Evolutionary conservation across 2,113 vertebrate genomes (phyloP).

Genomic region (Corvus cornix): DNA sequence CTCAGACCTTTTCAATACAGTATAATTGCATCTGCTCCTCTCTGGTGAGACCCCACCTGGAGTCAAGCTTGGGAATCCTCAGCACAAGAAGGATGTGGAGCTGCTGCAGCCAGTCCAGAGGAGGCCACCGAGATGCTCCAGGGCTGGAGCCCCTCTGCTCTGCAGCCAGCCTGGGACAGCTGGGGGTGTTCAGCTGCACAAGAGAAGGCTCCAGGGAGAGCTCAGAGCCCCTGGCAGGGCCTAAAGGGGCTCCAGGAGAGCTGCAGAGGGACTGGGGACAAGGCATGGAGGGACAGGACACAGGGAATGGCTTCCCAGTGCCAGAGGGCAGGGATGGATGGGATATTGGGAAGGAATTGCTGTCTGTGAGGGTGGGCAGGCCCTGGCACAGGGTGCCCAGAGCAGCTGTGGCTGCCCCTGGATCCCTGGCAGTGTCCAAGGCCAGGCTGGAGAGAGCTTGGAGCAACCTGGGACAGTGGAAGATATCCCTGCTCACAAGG

Average conservation of each 20-base stretch:
- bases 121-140: neutral
- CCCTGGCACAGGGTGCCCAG: neutral
- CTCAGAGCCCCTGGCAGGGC: neutral
- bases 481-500: neutral
- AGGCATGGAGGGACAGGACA: neutral
- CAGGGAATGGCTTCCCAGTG: too few species aligned
- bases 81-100: fast-evolving
- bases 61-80: neutral
- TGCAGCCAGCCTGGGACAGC: neutral
- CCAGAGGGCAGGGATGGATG: too few species aligned
- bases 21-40: fast-evolving
- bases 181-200: neutral
- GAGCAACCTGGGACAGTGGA: fast-evolving
- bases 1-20: fast-evolving
- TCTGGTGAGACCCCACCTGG: too few species aligned
- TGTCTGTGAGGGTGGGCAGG: fast-evolving
- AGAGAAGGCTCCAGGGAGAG: neutral
- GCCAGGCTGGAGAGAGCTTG: fast-evolving
- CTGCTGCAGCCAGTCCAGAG: neutral
- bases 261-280: neutral
- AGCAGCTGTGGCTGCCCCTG: neutral
- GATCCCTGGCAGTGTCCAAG: fast-evolving
- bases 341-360: neutral
- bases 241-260: neutral
- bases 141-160: neutral